Base-by-base conservation (phyloP, 2,797 vertebrate genomes). In the Melanotaenia parkinsoni region DNA sequence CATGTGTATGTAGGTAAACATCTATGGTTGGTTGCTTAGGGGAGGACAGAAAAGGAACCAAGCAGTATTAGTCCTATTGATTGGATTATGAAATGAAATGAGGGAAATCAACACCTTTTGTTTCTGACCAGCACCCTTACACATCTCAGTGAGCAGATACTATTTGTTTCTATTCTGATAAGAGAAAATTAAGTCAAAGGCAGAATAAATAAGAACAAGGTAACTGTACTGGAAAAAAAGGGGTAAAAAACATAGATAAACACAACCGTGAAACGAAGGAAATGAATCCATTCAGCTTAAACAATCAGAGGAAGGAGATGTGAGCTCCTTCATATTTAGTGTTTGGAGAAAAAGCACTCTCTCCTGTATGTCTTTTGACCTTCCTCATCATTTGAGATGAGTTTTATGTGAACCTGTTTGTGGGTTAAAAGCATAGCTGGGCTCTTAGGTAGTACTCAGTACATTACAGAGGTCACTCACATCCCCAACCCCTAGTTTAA, bases 61-160 rank as follows among this genome's bases (percentile, higher is more conserved):
- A 70, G 76, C 58, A 81, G 83, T 76, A 90, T 90, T 79, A 82
- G 82, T 82, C 86, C 88, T 88, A 93, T 87, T 92, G 89, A 93
- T 91, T 92, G 79, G 84, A 91, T 93, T 91, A 93, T 91, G 89
- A 92, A 91, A 90, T 72, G 78, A 90, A 47, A 86, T 82, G 79
- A 87, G 81, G 72, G 73, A 89, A 91, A 88, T 88, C 73, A 85
- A 82, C 84, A 66, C 54, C 33, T 81, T 79, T 82, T 59, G 67
- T 87, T 81, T 82, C 35, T 63, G 58, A 20, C 69, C 57, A 22
- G 60, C 57, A 5, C 11, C 45, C 43, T 30, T 63, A 56, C 67
- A 80, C 79, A 78, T 72, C 40, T 78, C 64, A 72, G 67, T 32
- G 68, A 86, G 81, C 20, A 58, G 68, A 65, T 28, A 12, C 51